Evolutionary conservation across 2,888 invertebrate genomes (phyloP), one percentile per base, ranked within the genome.

Genomic region (Pterostichus niger): DNA sequence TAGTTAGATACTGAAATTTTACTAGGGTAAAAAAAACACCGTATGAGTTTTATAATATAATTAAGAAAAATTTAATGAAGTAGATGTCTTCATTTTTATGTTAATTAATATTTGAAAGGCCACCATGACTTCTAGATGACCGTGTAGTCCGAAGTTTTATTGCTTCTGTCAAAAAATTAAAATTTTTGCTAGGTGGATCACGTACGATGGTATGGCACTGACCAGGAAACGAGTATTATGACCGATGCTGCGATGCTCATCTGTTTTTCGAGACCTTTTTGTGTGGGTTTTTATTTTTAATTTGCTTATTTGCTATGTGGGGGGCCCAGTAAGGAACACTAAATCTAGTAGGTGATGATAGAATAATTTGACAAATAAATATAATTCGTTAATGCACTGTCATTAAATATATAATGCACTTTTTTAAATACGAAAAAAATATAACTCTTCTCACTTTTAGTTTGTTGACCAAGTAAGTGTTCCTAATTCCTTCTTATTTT

Each of bases 291-390:
- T 73, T 73, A 31, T 73, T 73, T 17, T 13, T 24, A 24, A 24
- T 24, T 24, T 24, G 24, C 68, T 4, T 17, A 24, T 24, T 24
- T 46, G 64, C 46, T 46, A 46, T 44, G 73, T 73, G 73, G 73
- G 73, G 40, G 73, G 73, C 46, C 73, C 7, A 44, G 15, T 17
- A 11, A 46, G 11, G 11, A 46, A 73, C 46, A 17, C 17, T 59
- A 59, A 59, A 59, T 7, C 11, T 15, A 44, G 73, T 15, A 44
- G 73, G 17, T 17, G 73, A 73, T 15, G 17, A 73, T 17, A 17
- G 17, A n/a, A 71, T 71, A 71, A 71, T 44, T 15, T 73, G 49
- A 15, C 17, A 49, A 73, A 73, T 46, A 73, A 17, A 11, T 11
- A 24, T 15, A 73, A 24, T 73, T 73, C 44, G 24, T 46, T 73